Conservation (phyloP, 2,888 invertebrate species). For the Clitarchus hookeri region DNA sequence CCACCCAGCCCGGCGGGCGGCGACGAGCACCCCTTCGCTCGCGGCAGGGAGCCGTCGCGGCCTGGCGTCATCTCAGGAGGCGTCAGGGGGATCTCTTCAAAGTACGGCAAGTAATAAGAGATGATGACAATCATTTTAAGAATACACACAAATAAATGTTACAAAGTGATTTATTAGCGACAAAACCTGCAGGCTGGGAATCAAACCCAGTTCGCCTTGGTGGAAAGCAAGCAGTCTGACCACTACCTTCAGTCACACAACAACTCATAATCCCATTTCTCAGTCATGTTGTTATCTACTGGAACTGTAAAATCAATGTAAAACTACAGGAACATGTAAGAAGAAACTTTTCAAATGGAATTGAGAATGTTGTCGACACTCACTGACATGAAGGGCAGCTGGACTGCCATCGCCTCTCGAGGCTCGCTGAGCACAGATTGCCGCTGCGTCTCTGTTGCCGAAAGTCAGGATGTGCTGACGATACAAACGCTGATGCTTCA, state of each 20-base stretch:
- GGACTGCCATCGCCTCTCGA: slow-evolving; percentile 28
- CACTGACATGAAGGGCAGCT: slow-evolving; percentile 16
- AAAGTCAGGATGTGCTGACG: slow-evolving; percentile 75
- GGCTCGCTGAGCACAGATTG: slow-evolving; percentile 44
- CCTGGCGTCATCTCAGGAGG: slow-evolving; percentile 52
- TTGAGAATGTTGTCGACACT: not conserved
- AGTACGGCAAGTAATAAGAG: too few relatives aligned
- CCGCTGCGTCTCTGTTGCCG: slow-evolving; percentile 58
- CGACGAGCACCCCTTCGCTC: slow-evolving; percentile 48
- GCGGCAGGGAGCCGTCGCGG: slow-evolving; percentile 55
- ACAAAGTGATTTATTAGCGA: too few relatives aligned
- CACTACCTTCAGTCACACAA: too few relatives aligned
- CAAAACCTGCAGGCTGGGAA: too few relatives aligned
- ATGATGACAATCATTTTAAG: too few relatives aligned
- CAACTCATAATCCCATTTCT: too few relatives aligned
- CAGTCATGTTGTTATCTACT: too few relatives aligned
- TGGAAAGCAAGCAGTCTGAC: too few relatives aligned
- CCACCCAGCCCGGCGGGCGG: slow-evolving; percentile 41
- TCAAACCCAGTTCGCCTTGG: too few relatives aligned
- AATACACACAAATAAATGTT: too few relatives aligned
- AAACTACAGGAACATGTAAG: slow-evolving; percentile 41
- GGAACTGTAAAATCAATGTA: too few relatives aligned
- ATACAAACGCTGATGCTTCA: slow-evolving; percentile 76
- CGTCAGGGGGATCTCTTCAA: slow-evolving; percentile 57
- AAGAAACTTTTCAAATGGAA: slow-evolving; percentile 8